phyloP scores from a whole-genome alignment of 2,888 invertebrate genomes.

The Belgica antarctica region DNA sequence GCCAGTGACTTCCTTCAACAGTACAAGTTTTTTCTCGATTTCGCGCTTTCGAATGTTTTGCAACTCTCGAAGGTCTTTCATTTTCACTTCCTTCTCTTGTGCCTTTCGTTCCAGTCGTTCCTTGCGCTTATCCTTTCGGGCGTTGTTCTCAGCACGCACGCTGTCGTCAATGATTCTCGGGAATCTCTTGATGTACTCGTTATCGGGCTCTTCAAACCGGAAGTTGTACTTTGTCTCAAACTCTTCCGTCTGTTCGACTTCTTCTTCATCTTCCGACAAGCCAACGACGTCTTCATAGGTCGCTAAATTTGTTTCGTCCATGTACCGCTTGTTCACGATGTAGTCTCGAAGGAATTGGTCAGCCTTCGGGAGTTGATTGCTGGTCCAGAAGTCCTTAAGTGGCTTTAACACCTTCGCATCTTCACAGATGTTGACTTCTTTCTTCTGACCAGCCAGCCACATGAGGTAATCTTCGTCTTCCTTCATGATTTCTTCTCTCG shows the following conservation, averaged over 20 bases:
- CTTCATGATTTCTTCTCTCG: conserved; percentile 57
- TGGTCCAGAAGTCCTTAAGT: conserved; percentile 79
- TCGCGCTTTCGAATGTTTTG: conserved; percentile 86
- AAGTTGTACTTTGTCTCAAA: conserved; percentile 96
- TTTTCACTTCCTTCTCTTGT: conserved; percentile 73
- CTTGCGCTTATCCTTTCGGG: conserved; percentile 73
- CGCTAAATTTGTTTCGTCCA: conserved; percentile 58
- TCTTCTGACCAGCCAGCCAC: conserved; percentile 76
- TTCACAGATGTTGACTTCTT: conserved; percentile 57
- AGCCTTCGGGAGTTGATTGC: conserved; percentile 74
- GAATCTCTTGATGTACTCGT: conserved; percentile 86
- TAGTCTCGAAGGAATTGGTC: conserved; percentile 92
- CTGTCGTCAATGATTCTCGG: conserved; percentile 85
- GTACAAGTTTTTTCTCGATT: conserved; percentile 82
- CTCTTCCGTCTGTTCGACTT: conserved; percentile 77
- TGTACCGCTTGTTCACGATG: conserved; percentile 76
- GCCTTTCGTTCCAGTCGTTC: conserved; percentile 72
- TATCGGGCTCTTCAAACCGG: conserved; percentile 93
- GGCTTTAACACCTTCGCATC: conserved; percentile 68
- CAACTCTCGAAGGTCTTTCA: conserved; percentile 82
- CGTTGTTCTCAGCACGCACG: conserved; percentile 75
- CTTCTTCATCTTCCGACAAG: conserved; percentile 75
- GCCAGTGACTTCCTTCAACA: conserved; percentile 84
- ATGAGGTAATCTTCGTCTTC: conserved; percentile 66
- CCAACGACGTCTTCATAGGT: conserved; percentile 68